Percentiles rank a stretch among this genome's conserved stretches.
phyloP scores from a whole-genome alignment of 2,797 vertebrate species.

The Peromyscus melanophrys region DNA sequence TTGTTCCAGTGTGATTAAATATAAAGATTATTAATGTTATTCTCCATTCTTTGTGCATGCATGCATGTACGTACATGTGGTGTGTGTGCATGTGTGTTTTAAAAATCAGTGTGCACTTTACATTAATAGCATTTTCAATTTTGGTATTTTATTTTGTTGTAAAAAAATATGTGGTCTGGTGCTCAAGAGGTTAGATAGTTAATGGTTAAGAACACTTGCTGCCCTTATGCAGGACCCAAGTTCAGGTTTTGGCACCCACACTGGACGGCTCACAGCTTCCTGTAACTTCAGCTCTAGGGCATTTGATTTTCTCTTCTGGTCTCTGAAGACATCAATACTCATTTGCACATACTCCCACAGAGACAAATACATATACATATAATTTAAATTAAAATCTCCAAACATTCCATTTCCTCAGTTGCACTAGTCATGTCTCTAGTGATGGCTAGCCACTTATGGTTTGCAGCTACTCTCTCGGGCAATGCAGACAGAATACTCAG shows the following conservation, averaged over 20 bases:
- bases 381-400: background rate
- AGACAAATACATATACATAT: background rate
- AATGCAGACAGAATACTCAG: background rate
- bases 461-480: background rate
- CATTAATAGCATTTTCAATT: background rate
- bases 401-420: background rate
- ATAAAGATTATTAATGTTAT: background rate
- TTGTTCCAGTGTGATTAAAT: background rate
- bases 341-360: background rate
- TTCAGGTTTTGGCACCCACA: background rate
- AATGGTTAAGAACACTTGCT: background rate
- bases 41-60: background rate
- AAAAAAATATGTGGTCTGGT: background rate
- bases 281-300: background rate
- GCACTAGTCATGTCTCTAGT: no score
- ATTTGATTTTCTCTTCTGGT: background rate
- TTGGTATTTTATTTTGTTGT: background rate
- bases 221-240: background rate
- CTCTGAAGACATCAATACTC: no score
- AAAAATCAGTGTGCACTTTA: background rate
- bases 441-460: background rate
- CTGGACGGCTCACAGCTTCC: background rate
- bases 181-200: background rate
- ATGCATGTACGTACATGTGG: fast-evolving
- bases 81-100: background rate